Base-by-base conservation (phyloP, 2,888 invertebrate genomes). In the Meloe dianella region DNA sequence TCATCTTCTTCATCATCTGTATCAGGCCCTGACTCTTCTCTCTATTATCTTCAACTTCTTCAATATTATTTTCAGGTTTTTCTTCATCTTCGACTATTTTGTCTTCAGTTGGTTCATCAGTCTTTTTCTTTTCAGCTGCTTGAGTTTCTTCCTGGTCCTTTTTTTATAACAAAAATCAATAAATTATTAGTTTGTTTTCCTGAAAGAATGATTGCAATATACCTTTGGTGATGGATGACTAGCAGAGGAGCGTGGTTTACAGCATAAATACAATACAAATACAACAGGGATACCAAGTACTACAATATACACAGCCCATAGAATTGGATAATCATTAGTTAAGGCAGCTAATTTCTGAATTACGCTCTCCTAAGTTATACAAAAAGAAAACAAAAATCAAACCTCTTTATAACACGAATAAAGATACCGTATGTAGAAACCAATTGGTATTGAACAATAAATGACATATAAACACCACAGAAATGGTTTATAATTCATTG, bases 281-380 rank as follows among this genome's bases (percentile, higher is more conserved):
- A 94, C 91, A 79, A 97, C 87, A 60, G 96, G 90, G 66, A 96
- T 84, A 79, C 94, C 92, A 78, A 92, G 85, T 66, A 90, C 89
- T 73, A 96, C 84, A 78, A 95, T 88, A 85, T 92, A 92, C 63
- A 95, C 90, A 59, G 90, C 94, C 92, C 95, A 97, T 78, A 96
- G 87, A 92, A 95, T 95, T 32, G 97, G 97, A 81, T 94, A 90
- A 71, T 94, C 92, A 76, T 92, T 91, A 69, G 94, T 92, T 80
- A 91, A 90, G 80, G 89, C 88, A 78, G 93, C 87, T 77, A 93
- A 84, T 77, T 92, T 91, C 79, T 90, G 90, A 84, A 95, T 86
- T 77, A 91, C 86, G 72, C 92, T 92, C 81, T 93, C 94, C 95
- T 96, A 87, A 47, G 17, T 20, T 9, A 20, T 7, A 47, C 75